phyloP scores from a whole-genome alignment of 1,140 invertebrate species.

The Drosophila auraria region DNA sequence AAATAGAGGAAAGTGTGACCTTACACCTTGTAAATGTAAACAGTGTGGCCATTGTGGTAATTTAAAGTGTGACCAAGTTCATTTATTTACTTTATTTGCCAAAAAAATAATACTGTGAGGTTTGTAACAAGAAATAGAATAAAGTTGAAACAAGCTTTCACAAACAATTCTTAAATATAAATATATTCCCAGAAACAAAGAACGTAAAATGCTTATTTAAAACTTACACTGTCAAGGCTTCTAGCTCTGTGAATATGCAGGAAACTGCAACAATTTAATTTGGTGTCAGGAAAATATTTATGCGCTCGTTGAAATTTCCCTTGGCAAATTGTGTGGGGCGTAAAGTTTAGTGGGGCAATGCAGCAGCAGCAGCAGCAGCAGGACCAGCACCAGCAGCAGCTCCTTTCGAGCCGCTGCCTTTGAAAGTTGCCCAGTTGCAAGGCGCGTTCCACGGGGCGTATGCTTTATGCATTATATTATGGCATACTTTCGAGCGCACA shows the following conservation, averaged over 20 bases:
- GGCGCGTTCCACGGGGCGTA: slow-evolving; percentile 57
- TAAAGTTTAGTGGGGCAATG: slow-evolving; percentile 26
- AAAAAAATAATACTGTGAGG: no score
- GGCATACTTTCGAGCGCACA: slow-evolving; percentile 72
- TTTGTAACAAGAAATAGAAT: neutral
- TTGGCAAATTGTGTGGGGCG: slow-evolving; percentile 22
- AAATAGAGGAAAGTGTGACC: neutral
- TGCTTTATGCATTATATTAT: slow-evolving; percentile 77
- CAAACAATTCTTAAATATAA: no score
- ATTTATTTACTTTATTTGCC: neutral
- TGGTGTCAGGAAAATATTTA: slow-evolving; percentile 45
- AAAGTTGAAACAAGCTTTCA: neutral
- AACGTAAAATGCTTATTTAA: neutral
- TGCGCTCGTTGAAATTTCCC: slow-evolving; percentile 29
- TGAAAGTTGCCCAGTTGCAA: slow-evolving; percentile 35
- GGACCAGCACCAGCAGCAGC: neutral
- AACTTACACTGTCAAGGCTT: neutral
- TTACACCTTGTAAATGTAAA: neutral
- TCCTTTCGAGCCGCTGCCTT: slow-evolving; percentile 20
- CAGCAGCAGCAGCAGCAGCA: neutral
- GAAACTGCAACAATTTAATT: slow-evolving; percentile 43
- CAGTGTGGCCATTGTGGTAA: neutral
- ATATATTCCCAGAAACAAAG: no score
- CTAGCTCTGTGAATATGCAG: neutral
- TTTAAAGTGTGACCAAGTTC: neutral